Conservation (phyloP, 2,797 vertebrate genomes). For the Lepilemur septentrionalis region DNA sequence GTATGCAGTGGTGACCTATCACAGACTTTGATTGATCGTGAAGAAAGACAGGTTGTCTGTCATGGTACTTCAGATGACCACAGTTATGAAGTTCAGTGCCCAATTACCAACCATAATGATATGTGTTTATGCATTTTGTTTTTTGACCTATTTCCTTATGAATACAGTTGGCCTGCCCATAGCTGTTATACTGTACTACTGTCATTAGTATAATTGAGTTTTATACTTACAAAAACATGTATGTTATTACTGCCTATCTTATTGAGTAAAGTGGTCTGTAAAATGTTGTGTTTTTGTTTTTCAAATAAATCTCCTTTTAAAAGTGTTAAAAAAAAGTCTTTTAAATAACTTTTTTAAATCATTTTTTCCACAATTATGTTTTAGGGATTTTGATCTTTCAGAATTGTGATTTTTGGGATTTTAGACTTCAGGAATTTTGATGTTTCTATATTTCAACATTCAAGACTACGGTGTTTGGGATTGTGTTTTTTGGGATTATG, state of each 20-base stretch:
- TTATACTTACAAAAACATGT: not conserved
- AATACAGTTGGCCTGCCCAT: not conserved
- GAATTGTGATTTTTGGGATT: not conserved
- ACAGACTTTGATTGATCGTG: not conserved
- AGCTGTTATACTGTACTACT: not conserved
- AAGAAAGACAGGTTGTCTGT: not conserved
- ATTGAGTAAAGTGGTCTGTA: not conserved
- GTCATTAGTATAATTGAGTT: not conserved
- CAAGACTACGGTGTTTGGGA: not conserved
- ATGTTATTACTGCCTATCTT: not conserved
- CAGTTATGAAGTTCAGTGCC: not conserved
- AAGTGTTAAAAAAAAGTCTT: not conserved
- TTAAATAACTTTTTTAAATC: not conserved
- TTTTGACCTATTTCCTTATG: not conserved
- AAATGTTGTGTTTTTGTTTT: not conserved
- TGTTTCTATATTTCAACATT: not conserved
- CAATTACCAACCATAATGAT: not conserved
- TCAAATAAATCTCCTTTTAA: not conserved
- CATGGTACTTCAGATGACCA: not conserved
- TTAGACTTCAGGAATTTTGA: not conserved
- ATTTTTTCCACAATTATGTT: not conserved
- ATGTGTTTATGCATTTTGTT: not conserved
- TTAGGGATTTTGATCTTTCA: not conserved
- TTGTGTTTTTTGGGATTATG: not conserved
- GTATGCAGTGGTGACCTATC: not conserved